Conservation (phyloP, 2,113 vertebrate genomes). For the Nycticryphes semicollaris region DNA sequence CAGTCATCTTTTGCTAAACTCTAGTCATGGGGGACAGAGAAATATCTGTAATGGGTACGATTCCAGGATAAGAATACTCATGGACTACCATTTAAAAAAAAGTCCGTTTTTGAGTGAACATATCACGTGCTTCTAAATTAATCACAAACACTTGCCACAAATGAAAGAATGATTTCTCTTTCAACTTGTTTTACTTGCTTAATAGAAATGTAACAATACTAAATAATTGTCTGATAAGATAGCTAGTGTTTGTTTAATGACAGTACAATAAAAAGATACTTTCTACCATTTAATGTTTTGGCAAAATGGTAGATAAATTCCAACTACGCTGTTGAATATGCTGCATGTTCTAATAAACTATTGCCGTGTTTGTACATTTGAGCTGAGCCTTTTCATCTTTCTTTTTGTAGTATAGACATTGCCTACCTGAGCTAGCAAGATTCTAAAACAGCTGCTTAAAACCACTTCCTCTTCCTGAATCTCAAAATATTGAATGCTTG, state of each 20-base stretch:
- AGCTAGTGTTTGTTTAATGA: background rate
- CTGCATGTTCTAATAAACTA: background rate
- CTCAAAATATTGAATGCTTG: background rate
- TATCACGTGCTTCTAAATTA: background rate
- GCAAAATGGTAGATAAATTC: background rate
- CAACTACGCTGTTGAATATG: background rate
- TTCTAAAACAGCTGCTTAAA: background rate
- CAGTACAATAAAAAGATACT: background rate
- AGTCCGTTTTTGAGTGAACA: accelerated
- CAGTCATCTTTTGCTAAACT: background rate
- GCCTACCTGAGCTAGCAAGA: background rate
- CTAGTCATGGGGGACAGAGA: background rate
- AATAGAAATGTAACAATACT: background rate
- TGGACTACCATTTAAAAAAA: background rate
- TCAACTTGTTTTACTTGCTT: background rate
- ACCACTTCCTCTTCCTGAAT: background rate
- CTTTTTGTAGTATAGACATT: background rate
- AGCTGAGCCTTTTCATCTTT: background rate
- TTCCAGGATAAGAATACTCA: background rate
- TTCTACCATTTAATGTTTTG: background rate
- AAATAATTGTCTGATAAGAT: background rate
- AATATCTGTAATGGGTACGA: background rate
- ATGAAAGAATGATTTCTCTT: background rate
- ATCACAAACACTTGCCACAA: background rate
- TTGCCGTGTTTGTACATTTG: background rate